Evolutionary conservation across 2,888 invertebrate genomes (phyloP), one percentile per base, ranked within the genome.

Genomic region (Nomada fucata): DNA sequence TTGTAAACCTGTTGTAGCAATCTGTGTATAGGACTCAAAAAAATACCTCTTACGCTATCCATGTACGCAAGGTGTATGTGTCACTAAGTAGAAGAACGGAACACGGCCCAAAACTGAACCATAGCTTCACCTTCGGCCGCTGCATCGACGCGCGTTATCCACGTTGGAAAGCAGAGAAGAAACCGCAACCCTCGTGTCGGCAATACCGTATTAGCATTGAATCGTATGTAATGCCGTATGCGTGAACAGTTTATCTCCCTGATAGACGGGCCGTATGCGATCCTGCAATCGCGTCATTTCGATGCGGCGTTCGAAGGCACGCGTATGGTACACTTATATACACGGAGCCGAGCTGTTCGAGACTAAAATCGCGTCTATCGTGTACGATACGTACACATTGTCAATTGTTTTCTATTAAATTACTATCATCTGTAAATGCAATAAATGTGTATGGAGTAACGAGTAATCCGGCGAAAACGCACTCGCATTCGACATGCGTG

Each of bases 321-420:
- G 76, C 82, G 82, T 82, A 85, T 86, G 83, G 80, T 47, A 47
- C 77, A 69, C 77, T 78, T 89, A 90, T 89, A 64, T 89, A 90
- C 90, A 89, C 79, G 79, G 85, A 82, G 60, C 60, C 78, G 90
- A 90, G 90, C 90, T 90, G 90, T 90, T 89, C 90, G 72, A 90
- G 89, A 90, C 90, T 81, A 81, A 88, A 86, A 86, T 85, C 75
- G 79, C 70, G 71, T 68, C 72, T 86, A 71, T 78, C 73, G 67
- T 76, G 79, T 76, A 78, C 74, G 77, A 78, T 79, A 76, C 84
- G 83, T 82, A 83, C 82, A 77, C 77, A 59, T 75, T 65, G 69
- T 86, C 72, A 81, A 75, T 80, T 73, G 84, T 63, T 72, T 75
- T 80, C 76, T 83, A 73, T 79, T 85, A 88, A 84, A 86, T 85